Conservation (phyloP, 2,797 vertebrate genomes). For the Lutjanus argentimaculatus region DNA sequence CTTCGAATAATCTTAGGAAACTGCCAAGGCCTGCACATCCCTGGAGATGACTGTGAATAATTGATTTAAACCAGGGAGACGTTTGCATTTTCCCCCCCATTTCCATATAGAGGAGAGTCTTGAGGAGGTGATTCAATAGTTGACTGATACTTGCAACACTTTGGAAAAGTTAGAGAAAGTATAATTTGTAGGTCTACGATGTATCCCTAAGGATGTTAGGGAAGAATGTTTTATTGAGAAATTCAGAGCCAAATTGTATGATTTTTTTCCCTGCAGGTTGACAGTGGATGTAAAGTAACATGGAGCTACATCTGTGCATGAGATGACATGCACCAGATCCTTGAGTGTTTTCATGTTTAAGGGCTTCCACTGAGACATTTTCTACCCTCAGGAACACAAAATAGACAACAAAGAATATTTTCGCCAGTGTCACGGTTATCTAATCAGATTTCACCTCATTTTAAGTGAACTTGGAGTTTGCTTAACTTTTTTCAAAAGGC, state of each 20-base stretch:
- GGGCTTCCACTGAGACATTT: slow-evolving; percentile 13
- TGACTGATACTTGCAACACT: slow-evolving; percentile 69
- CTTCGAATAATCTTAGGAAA: slow-evolving; percentile 59
- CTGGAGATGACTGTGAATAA: slow-evolving; percentile 80
- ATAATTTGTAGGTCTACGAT: slow-evolving; percentile 49
- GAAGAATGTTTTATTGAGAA: slow-evolving; percentile 37
- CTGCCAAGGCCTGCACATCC: slow-evolving; percentile 64
- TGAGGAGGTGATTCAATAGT: slow-evolving; percentile 76
- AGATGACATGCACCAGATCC: slow-evolving; percentile 7
- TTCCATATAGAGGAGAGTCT: slow-evolving; percentile 69
- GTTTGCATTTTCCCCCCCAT: slow-evolving; percentile 54
- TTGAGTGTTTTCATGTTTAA: slow-evolving; percentile 20
- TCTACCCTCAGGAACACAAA: background rate
- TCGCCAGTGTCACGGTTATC: slow-evolving; percentile 40
- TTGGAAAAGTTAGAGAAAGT: slow-evolving; percentile 69
- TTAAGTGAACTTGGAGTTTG: slow-evolving; percentile 65
- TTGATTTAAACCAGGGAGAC: slow-evolving; percentile 77
- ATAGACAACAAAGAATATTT: background rate
- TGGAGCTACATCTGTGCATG: background rate
- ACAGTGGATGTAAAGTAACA: slow-evolving; percentile 6
- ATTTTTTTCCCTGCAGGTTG: background rate
- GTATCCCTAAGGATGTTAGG: slow-evolving; percentile 16
- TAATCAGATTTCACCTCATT: slow-evolving; percentile 64
- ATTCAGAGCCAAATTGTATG: background rate
- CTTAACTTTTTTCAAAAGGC: slow-evolving; percentile 73